phyloP scores from a whole-genome alignment of 2,797 vertebrate genomes.

The Rhinophrynus dorsalis region DNA sequence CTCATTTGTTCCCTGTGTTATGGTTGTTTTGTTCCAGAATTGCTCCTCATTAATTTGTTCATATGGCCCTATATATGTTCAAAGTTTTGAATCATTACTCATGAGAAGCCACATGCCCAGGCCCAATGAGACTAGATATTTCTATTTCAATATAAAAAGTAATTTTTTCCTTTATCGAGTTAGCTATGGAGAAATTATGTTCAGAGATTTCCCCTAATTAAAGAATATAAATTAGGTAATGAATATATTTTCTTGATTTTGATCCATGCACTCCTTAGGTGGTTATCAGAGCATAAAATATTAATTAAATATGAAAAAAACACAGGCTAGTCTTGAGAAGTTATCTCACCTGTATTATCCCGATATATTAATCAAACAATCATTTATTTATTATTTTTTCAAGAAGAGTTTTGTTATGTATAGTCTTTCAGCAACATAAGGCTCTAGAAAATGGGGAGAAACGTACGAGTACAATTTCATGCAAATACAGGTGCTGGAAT shows the following conservation, averaged over 20 bases:
- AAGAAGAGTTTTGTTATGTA: too few relatives aligned
- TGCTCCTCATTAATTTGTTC: too few relatives aligned
- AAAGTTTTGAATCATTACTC: conserved; percentile 47
- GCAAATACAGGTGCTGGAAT: too few relatives aligned
- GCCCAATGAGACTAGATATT: conserved; percentile 34
- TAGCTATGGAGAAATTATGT: conserved; percentile 57
- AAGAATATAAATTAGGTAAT: conserved; percentile 66
- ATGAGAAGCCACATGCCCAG: conserved; percentile 51
- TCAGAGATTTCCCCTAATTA: conserved; percentile 63
- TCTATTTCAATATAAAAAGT: conserved; percentile 52
- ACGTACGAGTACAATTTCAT: too few relatives aligned
- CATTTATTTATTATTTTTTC: too few relatives aligned
- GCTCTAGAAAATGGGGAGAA: too few relatives aligned
- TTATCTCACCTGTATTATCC: conserved; percentile 3
- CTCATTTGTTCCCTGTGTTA: too few relatives aligned
- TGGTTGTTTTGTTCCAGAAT: too few relatives aligned
- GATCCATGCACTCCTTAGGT: conserved; percentile 62
- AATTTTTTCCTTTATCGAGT: conserved; percentile 52
- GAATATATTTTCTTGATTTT: conserved; percentile 70
- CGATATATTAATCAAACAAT: too few relatives aligned
- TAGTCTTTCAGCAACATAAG: too few relatives aligned
- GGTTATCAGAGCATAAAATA: conserved; percentile 69
- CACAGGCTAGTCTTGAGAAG: not conserved
- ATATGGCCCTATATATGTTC: conserved; percentile 8
- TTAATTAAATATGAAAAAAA: conserved; percentile 69